A percentile compares a stretch with the other conserved stretches of the same genome.
Conservation (phyloP, 2,113 vertebrate genomes). For the Rhinoderma darwinii region DNA sequence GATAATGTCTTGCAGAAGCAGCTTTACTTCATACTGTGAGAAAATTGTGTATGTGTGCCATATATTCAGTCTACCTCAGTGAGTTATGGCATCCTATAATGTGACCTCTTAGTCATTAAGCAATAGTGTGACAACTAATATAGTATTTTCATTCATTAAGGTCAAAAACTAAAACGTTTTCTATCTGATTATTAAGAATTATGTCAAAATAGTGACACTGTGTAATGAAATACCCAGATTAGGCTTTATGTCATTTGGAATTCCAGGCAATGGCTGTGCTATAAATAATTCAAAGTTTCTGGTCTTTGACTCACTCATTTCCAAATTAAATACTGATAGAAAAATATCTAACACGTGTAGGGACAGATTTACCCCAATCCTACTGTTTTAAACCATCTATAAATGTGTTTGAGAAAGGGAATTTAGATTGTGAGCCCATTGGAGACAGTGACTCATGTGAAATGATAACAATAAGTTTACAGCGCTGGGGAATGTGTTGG, state of each 20-base stretch:
- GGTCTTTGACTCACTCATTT: neutral
- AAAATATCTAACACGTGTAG: neutral
- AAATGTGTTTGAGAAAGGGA: too few species aligned
- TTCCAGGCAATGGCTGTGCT: conserved; percentile 17
- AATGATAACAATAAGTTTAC: too few species aligned
- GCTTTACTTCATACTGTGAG: neutral
- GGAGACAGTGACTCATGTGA: too few species aligned
- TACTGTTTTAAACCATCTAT: too few species aligned
- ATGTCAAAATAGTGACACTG: conserved; percentile 39
- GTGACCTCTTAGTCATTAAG: conserved; percentile 7
- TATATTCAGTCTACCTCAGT: conserved; percentile 18
- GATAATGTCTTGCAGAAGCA: neutral
- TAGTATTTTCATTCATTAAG: conserved; percentile 40
- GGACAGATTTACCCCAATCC: neutral
- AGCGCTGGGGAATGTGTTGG: too few species aligned
- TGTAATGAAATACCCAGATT: conserved; percentile 39
- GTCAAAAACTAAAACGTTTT: conserved; percentile 1
- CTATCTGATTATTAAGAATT: conserved; percentile 32
- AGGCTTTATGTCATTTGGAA: conserved; percentile 13
- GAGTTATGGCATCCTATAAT: conserved; percentile 3
- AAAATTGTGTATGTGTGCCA: neutral
- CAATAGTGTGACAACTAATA: conserved; percentile 21
- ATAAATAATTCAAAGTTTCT: conserved; percentile 33
- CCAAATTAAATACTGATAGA: neutral
- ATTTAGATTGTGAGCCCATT: too few species aligned